Evolutionary conservation across 2,113 vertebrate species (phyloP).

Genomic region (Onychorhynchus coronatus): DNA sequence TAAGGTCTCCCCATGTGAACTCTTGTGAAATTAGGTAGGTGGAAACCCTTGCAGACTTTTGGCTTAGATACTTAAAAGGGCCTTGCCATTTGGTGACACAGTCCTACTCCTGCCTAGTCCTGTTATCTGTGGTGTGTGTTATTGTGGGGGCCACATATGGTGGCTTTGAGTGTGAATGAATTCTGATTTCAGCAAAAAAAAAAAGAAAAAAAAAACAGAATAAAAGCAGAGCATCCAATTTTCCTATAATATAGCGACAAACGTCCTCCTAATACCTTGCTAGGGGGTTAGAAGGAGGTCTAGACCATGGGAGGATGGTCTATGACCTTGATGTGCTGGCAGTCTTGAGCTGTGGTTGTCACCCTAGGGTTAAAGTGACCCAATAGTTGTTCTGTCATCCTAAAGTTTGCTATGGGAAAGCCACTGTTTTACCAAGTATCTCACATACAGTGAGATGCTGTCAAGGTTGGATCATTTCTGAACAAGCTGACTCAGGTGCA

Average conservation of each 20-base stretch:
- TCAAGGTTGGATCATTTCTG: neutral
- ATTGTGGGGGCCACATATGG: accelerated
- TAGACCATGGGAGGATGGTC: neutral
- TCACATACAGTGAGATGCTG: neutral
- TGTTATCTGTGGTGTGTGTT: neutral
- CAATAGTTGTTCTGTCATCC: neutral
- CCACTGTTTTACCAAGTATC: neutral
- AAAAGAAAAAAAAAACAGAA: neutral
- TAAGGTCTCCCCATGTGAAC: too few relatives aligned
- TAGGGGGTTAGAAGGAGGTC: neutral
- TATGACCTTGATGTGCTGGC: neutral
- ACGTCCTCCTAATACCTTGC: neutral
- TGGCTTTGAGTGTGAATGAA: neutral
- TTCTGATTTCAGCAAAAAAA: neutral
- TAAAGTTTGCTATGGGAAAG: neutral
- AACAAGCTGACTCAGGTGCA: neutral
- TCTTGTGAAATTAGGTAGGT: neutral
- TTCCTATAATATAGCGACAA: neutral
- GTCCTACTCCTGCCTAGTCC: neutral
- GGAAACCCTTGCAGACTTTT: neutral
- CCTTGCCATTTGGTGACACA: neutral
- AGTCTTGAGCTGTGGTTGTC: neutral
- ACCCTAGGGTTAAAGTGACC: neutral
- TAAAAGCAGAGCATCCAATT: neutral
- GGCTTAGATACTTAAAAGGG: neutral